Evolutionary conservation across 2,888 invertebrate genomes (phyloP), one percentile per base, ranked within the genome.

Genomic region (Apoda limacodes): DNA sequence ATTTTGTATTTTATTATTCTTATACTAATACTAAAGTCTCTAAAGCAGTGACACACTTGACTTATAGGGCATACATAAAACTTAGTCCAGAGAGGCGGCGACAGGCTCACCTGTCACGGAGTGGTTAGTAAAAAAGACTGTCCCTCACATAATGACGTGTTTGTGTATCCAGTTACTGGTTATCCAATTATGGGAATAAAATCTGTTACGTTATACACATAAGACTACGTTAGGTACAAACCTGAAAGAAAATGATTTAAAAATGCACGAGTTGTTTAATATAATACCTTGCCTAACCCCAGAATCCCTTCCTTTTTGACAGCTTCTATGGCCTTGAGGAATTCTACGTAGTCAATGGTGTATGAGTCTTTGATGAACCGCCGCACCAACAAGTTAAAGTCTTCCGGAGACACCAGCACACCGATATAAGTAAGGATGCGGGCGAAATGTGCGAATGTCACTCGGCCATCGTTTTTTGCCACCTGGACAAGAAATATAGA

Each of bases 271-370:
- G n/a, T n/a, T n/a, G n/a, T n/a, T n/a, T n/a, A n/a, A n/a, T n/a
- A n/a, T n/a, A n/a, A n/a, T 45, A 87, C 87, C 51, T 85, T 84
- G 7, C 85, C 84, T 1, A 80, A 54, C 0, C 80, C 80, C 9
- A 35, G 50, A 12, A 78, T 70, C 33, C 78, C 76, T 33, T 87
- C 88, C 25, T 83, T 72, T 42, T 85, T 84, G 12, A 87, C 84
- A 9, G 86, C 84, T 32, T 90, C 86, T 5, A 92, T 71, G 2
- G 87, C 85, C 30, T 83, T 82, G 4, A 91, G 64, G 55, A 92
- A 90, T 4, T 89, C 89, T 5, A 90, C 83, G 52, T 92, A 92
- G 66, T 92, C 92, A 2, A 92, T 68, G 13, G 89, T 87, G 62
- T 89, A 91, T 2, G 86, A 85, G 61, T 90, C 88, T 55, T 88